Evolutionary conservation across 2,113 vertebrate genomes (phyloP), one percentile per base, ranked within the genome.

Genomic region (Callorhinus ursinus): DNA sequence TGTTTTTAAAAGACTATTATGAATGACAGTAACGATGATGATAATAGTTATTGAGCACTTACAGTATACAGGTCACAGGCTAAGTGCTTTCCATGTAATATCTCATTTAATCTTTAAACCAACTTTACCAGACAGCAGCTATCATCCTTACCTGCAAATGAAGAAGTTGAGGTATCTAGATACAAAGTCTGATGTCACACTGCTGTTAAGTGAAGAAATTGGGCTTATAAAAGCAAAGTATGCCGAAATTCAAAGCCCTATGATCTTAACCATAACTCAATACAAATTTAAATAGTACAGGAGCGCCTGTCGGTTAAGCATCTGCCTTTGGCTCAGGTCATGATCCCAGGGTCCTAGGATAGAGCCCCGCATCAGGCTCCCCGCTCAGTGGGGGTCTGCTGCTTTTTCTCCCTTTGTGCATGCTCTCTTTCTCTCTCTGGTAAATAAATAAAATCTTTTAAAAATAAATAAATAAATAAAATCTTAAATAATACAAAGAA

Each of bases 41-140:
- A 79, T 24, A 65, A 72, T 33, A 42, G 7, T 77, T 93, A 87
- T 19, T 71, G 8, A 71, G 16, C 12, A 67, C 6, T 42, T 95
- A 65, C 0, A 93, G 13, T 51, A 7, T 65, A 80, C 42, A 84
- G 49, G 49, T 16, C 16, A 92, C 8, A 71, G 51, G 24, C 21
- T 33, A 76, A 86, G 53, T 51, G 31, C 21, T 81, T 97, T 72
- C 74, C 71, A 96, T 42, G n/a, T 8, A 93, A 7, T 59, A 89
- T 65, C 71, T 93, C 55, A 81, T 63, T 67, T 93, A 71, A 89
- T 71, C 42, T 81, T 92, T 92, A 96, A 88, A 90, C 12, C 21
- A 76, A 55, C 15, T 61, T 95, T 88, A 82, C 61, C 24, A 90
- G 31, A 97, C 63, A 95, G 39, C 90, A 93, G 84, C 61, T 63